A percentile compares a stretch with the other conserved stretches of the same genome.
Conservation (phyloP, 2,113 vertebrate species). For the Platysteira castanea region DNA sequence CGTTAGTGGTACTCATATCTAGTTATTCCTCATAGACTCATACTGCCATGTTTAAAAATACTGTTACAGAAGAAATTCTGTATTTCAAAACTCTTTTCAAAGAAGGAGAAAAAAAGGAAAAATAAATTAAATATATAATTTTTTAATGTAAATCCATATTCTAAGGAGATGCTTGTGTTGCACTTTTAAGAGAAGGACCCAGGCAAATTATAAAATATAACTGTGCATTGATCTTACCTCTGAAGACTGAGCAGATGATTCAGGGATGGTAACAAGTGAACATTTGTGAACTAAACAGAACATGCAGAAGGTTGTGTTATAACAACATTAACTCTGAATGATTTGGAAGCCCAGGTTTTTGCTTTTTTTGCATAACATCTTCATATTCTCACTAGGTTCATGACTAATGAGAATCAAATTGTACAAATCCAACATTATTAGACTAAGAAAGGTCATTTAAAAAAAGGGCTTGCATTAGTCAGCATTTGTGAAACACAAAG, state of each 20-base stretch:
- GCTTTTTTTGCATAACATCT: not conserved
- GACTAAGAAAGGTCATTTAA: not conserved
- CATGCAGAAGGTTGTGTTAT: not conserved
- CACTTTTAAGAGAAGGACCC: not conserved
- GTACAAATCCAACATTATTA: not conserved
- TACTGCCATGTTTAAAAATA: not conserved
- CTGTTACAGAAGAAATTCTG: not conserved
- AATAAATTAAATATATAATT: not conserved
- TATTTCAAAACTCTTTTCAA: not conserved
- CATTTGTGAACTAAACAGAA: not conserved
- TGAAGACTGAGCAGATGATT: not conserved
- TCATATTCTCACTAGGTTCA: not conserved
- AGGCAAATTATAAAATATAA: not conserved
- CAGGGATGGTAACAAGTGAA: not conserved
- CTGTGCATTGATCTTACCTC: not conserved
- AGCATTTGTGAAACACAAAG: not conserved
- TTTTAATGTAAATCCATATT: not conserved
- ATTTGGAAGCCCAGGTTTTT: not conserved
- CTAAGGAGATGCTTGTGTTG: not conserved
- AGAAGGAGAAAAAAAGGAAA: not conserved
- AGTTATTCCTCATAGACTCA: not conserved
- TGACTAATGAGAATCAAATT: not conserved
- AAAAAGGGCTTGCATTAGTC: not conserved
- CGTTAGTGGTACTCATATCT: not conserved
- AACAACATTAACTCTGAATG: not conserved